Conservation (phyloP, 2,888 invertebrate genomes). For the Mesoligia furuncula region DNA sequence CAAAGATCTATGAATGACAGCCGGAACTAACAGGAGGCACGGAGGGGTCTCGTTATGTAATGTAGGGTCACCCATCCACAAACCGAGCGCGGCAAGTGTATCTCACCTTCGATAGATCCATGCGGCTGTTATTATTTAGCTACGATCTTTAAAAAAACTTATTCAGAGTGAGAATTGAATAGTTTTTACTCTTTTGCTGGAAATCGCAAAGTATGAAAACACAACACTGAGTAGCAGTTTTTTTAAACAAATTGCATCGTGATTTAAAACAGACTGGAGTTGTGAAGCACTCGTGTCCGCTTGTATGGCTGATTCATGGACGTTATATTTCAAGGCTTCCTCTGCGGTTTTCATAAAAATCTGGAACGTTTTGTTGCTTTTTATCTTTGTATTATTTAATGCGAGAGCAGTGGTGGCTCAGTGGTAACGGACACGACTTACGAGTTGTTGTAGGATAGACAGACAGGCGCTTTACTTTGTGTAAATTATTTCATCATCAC, state of each 20-base stretch:
- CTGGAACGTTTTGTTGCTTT: constrained; percentile 22
- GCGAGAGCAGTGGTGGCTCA: too few relatives aligned
- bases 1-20: not conserved
- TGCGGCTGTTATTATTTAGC: not conserved
- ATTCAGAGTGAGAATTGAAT: too few relatives aligned
- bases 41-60: not conserved
- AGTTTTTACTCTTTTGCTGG: not conserved
- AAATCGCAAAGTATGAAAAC: not conserved
- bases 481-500: too few relatives aligned
- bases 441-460: too few relatives aligned
- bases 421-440: too few relatives aligned
- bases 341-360: constrained; percentile 58
- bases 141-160: not conserved
- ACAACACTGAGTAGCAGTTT: constrained; percentile 22
- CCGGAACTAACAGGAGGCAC: too few relatives aligned
- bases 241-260: constrained; percentile 70
- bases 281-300: constrained; percentile 58
- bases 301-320: constrained; percentile 67
- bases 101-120: not conserved
- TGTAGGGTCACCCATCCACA: not conserved
- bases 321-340: constrained; percentile 59
- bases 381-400: constrained; percentile 15
- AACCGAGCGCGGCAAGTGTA: not conserved
- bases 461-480: too few relatives aligned
- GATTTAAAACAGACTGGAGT: constrained; percentile 69